Percentiles rank a stretch among this genome's conserved stretches.
phyloP scores from a whole-genome alignment of 37 sponge, comb jelly and placozoan genomes.

The Theonella swinhoei region DNA sequence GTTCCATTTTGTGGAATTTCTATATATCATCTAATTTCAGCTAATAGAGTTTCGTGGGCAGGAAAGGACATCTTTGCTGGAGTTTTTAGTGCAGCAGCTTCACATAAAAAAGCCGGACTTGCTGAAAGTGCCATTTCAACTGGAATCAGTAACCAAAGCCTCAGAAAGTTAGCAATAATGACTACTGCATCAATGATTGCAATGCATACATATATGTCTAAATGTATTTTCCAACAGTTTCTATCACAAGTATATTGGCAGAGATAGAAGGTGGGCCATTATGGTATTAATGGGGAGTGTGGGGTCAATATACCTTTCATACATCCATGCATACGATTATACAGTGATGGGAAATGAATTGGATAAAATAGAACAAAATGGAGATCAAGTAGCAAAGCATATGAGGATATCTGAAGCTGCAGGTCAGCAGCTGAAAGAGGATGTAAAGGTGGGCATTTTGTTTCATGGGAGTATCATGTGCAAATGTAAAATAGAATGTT shows the following conservation, averaged over 20 bases:
- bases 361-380: background rate
- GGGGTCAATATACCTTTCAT: background rate
- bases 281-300: background rate
- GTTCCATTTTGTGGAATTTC: background rate
- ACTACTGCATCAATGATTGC: background rate
- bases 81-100: slow-evolving; percentile 56
- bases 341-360: background rate
- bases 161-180: slow-evolving; percentile 50
- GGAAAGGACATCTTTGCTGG: slow-evolving; percentile 52
- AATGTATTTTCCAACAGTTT: slow-evolving; percentile 42
- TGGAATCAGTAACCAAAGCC: slow-evolving; percentile 49
- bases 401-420: background rate
- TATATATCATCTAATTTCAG: slow-evolving; percentile 8
- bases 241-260: slow-evolving; percentile 69
- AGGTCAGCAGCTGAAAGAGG: background rate
- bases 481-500: no score
- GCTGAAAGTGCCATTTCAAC: slow-evolving; percentile 28
- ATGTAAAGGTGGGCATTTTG: background rate
- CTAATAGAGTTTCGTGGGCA: slow-evolving; percentile 50
- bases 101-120: slow-evolving; percentile 47
- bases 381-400: background rate
- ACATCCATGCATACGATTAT: no score
- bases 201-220: background rate
- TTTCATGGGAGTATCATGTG: no score
- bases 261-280: slow-evolving; percentile 92